Evolutionary conservation across 2,113 vertebrate genomes (phyloP).

Genomic region (Tragulus kanchil): DNA sequence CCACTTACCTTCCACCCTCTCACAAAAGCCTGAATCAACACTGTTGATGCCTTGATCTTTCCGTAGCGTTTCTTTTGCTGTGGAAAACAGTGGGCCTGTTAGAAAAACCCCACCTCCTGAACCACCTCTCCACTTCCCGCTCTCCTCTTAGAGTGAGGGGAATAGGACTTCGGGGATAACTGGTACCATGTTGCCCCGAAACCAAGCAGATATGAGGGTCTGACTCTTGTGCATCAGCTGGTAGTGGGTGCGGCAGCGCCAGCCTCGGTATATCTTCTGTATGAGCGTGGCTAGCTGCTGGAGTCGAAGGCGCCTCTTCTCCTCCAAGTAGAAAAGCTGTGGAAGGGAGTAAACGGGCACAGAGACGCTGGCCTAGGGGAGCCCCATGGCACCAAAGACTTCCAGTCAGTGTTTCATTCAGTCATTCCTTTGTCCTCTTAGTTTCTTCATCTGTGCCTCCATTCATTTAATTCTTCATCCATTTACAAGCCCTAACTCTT

Average conservation of each 20-base stretch:
- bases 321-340: slow-evolving; percentile 90
- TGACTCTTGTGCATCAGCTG: slow-evolving; percentile 90
- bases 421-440: neutral
- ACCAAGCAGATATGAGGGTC: slow-evolving; percentile 89
- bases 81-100: neutral
- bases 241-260: slow-evolving; percentile 86
- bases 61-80: slow-evolving; percentile 88
- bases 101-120: neutral
- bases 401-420: neutral
- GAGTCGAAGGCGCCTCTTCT: slow-evolving; percentile 81
- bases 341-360: fast-evolving
- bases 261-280: slow-evolving; percentile 88
- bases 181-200: slow-evolving; percentile 86
- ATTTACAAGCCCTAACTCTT: neutral
- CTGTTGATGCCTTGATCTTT: slow-evolving; percentile 72
- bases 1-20: slow-evolving; percentile 90
- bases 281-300: slow-evolving; percentile 86
- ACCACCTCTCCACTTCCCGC: neutral
- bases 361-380: neutral
- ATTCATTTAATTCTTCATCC: neutral
- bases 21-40: slow-evolving; percentile 86
- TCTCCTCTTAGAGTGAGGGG: neutral
- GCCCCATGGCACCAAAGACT: neutral
- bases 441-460: neutral
- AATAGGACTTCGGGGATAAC: neutral